These are phyloP conservation scores for Lucilia sericata DNA, from an alignment of 1,140 invertebrate species.

Conservation along the genomic window DNA sequence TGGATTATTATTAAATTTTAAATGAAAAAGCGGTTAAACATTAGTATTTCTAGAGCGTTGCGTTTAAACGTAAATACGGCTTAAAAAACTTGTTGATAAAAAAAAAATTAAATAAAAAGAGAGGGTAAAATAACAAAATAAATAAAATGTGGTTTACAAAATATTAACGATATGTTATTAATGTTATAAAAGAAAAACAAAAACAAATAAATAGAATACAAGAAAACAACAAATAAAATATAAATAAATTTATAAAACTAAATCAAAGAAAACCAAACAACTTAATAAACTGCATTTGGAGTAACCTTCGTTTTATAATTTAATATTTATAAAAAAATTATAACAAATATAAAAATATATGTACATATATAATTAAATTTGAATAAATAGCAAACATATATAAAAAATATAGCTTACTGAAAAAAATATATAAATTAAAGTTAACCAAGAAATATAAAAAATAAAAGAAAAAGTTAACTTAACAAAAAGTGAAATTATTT, in stretches of 20 bases:
- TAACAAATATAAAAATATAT: neutral
- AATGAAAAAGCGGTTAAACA: neutral
- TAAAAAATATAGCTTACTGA: neutral
- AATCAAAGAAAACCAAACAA: slow-evolving; percentile 16
- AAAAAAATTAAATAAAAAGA: neutral
- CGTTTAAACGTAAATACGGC: neutral
- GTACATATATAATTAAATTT: neutral
- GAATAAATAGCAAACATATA: slow-evolving; percentile 1
- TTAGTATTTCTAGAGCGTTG: neutral
- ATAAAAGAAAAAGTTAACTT: slow-evolving; percentile 35
- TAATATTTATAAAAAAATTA: neutral
- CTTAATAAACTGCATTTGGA: slow-evolving; percentile 22
- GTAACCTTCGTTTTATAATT: neutral
- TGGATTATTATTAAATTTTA: neutral
- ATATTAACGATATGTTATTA: neutral
- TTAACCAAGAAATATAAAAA: neutral
- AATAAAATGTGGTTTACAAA: neutral
- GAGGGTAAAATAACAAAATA: neutral
- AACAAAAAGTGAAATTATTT: slow-evolving; percentile 36
- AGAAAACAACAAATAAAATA: neutral
- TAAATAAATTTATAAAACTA: neutral
- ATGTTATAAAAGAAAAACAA: neutral
- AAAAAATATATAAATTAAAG: slow-evolving; percentile 14
- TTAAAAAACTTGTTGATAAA: neutral
- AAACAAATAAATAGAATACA: neutral